Base-by-base conservation (phyloP, 2,888 invertebrate genomes). In the Caenorhabditis uteleia region DNA sequence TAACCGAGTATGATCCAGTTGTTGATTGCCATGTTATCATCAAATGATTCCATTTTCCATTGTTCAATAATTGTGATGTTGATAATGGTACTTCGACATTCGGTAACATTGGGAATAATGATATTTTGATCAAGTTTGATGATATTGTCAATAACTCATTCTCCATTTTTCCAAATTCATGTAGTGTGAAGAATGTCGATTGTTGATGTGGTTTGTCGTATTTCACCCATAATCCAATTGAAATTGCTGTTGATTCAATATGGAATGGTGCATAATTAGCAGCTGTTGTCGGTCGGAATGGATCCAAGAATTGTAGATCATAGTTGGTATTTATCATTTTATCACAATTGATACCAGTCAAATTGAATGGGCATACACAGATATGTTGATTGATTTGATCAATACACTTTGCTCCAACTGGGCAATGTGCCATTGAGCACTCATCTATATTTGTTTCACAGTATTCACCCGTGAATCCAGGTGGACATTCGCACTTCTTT, bases 241-340 rank as follows among this genome's bases (percentile, higher is more conserved):
- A 93, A 27, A 95, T 84, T 79, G 91, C 91, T 2, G 72, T 88
- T 3, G 89, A 89, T 14, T 66, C 59, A 29, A 80, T 53, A 7
- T 60, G 40, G 53, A 95, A 93, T 50, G 95, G 95, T 80, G 95
- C 91, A 14, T 92, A 89, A 85, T 95, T 90, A 23, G 93, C 91
- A 4, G 95, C 95, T 76, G 91, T 92, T 62, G 93, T 92, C 14
- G 93, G 89, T 14, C 90, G 87, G 42, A 91, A 89, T 45, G 85
- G 85, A 83, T 95, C 93, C 80, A 92, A 91, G 85, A 97, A 94
- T 88, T 92, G 92, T 10, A 97, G 87, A 84, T 97, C 95, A 84
- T 95, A 97, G 85, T 95, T 93, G n/a, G 93, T 92, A 85, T 93
- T 93, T 76, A 95, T 91, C 65, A 67, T 90, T 88, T 95, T 95